Percentiles rank a stretch among this genome's conserved stretches.
These are phyloP conservation scores for Dysidea cf. avara DNA, from an alignment of 37 sponge, comb jelly and placozoan genomes.

Conservation along the genomic window DNA sequence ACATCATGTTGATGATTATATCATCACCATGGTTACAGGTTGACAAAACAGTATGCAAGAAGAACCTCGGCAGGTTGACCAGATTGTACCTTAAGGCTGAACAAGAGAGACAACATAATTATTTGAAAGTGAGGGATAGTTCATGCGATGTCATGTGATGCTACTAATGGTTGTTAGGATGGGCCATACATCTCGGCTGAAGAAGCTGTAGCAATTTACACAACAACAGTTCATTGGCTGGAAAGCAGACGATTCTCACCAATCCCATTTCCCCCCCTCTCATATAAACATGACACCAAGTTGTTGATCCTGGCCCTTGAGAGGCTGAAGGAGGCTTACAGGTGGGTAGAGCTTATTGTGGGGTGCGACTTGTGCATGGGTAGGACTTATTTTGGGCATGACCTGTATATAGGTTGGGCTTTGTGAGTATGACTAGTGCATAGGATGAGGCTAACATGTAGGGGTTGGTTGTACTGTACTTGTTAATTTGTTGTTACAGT, in stretches of 20 bases:
- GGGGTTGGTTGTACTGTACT: no score
- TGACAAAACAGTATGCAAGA: slow-evolving; percentile 99
- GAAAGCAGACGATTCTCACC: slow-evolving; percentile 98
- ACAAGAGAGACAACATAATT: slow-evolving; percentile 99
- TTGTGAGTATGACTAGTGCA: no score
- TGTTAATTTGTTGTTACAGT: slow-evolving; percentile 55
- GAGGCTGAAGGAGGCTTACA: slow-evolving; percentile 97
- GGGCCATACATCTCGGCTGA: slow-evolving; percentile 97
- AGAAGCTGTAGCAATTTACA: slow-evolving; percentile 99
- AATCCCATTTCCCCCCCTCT: slow-evolving; percentile 98
- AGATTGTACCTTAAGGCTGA: slow-evolving; percentile 97
- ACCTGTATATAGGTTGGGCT: no score
- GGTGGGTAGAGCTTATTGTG: slow-evolving; percentile 27
- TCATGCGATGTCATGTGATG: no score
- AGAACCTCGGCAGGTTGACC: slow-evolving; percentile 98
- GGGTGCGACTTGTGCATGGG: slow-evolving; percentile 1
- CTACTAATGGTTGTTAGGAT: slow-evolving; percentile 43
- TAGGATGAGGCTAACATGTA: no score
- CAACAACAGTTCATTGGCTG: slow-evolving; percentile 99
- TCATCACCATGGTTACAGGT: slow-evolving; percentile 16
- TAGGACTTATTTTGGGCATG: background rate
- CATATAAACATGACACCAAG: slow-evolving; percentile 99
- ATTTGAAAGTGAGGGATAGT: slow-evolving; percentile 76
- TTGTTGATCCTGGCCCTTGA: slow-evolving; percentile 97
- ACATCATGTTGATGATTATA: background rate